Evolutionary conservation across 1,140 invertebrate species (phyloP), one percentile per base, ranked within the genome.

Genomic region (Lucilia cuprina): DNA sequence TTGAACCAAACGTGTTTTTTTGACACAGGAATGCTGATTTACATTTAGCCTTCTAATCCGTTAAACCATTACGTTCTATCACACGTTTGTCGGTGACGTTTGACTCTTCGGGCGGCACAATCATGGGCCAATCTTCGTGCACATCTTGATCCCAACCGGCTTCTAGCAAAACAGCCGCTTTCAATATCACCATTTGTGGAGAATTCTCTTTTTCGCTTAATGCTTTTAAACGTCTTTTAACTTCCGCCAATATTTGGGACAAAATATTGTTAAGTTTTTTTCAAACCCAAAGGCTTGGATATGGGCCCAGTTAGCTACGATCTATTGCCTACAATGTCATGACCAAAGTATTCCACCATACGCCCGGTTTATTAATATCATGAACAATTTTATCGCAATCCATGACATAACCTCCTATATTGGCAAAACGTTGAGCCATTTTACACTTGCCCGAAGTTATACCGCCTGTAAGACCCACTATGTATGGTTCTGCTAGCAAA

Each of bases 361-460:
- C 94, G 92, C 34, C 96, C n/a, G 94, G 94, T 87, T 93, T 93
- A 90, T 99, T 99, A 1, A 98, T 92, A 84, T 95, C 92, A 90
- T 99, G 98, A 0, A 96, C 98, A 77, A 99, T 91, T 91, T 94
- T 93, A 93, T 99, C 99, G 92, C 98, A 99, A 91, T 99, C 96
- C 1, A 99, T 94, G 65, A 97, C 92, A 21, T 93, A 94, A 41
- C 96, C 96, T 7, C 97, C 97, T 83, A 97, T 92, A 60, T 92
- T 92, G 87, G 93, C 90, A 50, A 97, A 91, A 85, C 93, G 93
- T 84, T 95, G 92, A 14, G 95, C 94, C 86, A 99, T 95, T 84
- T 94, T 95, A 78, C 96, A 96, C 92, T 99, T 99, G 0, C 98
- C 99, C 91, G 97, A 98, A 1, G 96, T 97, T 86, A 99, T 99